Conservation (phyloP, 2,113 vertebrate genomes). For the Antechinus stuartii region DNA sequence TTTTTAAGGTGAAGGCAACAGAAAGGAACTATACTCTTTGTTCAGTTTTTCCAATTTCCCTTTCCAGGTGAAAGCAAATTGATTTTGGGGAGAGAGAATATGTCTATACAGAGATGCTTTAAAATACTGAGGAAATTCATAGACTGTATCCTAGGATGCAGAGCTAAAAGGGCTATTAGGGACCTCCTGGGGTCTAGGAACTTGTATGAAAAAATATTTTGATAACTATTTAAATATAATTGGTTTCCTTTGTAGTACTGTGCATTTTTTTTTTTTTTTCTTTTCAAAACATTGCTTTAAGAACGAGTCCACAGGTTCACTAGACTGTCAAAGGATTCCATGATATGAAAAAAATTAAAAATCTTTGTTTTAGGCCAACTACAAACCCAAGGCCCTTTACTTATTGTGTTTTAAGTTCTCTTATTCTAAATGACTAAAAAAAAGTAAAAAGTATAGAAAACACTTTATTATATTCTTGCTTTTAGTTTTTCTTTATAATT, state of each 20-base stretch:
- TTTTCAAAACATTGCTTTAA: background rate
- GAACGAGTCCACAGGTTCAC: background rate
- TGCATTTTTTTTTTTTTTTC: background rate
- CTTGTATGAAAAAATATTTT: constrained; percentile 24
- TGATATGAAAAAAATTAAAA: background rate
- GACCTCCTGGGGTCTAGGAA: background rate
- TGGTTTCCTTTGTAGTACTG: background rate
- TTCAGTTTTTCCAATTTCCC: background rate
- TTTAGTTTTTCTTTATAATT: background rate
- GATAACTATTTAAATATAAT: background rate
- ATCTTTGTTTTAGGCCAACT: background rate
- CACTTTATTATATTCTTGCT: background rate
- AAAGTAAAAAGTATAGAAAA: background rate
- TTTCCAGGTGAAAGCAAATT: background rate
- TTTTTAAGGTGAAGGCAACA: background rate
- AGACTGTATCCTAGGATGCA: background rate
- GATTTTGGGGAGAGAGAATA: background rate
- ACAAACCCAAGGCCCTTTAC: background rate
- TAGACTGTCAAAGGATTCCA: background rate
- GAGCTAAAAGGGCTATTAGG: background rate
- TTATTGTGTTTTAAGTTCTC: background rate
- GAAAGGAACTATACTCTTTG: background rate
- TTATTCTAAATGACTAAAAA: background rate
- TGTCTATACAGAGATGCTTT: background rate
- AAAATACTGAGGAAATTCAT: background rate